phyloP scores from a whole-genome alignment of 2,888 invertebrate species.

The Neoaliturus tenellus region DNA sequence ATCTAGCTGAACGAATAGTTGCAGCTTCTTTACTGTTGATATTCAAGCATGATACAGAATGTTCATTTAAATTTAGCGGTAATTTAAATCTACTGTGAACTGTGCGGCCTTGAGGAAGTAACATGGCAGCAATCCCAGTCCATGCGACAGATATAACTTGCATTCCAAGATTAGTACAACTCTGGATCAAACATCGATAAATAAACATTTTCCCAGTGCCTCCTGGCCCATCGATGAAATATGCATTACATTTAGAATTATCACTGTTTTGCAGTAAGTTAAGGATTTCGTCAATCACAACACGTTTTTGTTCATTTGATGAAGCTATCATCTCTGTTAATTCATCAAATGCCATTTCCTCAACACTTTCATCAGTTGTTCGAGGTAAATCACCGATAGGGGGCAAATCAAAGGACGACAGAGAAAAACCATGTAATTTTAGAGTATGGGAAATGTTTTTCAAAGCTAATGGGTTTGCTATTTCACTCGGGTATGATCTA shows the following conservation, averaged over 20 bases:
- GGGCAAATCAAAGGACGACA: constrained; percentile 26
- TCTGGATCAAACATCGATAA: constrained; percentile 58
- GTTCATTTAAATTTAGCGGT: too few relatives aligned
- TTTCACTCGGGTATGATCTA: background rate
- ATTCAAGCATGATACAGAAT: too few relatives aligned
- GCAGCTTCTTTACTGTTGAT: too few relatives aligned
- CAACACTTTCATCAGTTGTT: constrained; percentile 59
- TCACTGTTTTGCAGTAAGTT: too few relatives aligned
- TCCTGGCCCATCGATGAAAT: too few relatives aligned
- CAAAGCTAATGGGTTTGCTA: background rate
- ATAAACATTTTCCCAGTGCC: too few relatives aligned
- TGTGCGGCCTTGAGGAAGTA: constrained; percentile 67
- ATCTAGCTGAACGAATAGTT: too few relatives aligned
- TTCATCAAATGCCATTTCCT: background rate
- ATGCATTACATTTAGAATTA: too few relatives aligned
- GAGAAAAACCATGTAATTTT: constrained; percentile 34
- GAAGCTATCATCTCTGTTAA: background rate
- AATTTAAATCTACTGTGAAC: constrained; percentile 67
- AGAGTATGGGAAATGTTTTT: too few relatives aligned
- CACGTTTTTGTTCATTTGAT: constrained; percentile 62
- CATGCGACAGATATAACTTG: constrained; percentile 59
- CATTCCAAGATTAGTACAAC: background rate
- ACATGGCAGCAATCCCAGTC: constrained; percentile 66
- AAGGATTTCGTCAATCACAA: too few relatives aligned
- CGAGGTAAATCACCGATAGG: background rate